These are phyloP conservation scores for Buceros bicornis DNA, from an alignment of 2,797 vertebrate species.

Conservation along the genomic window DNA sequence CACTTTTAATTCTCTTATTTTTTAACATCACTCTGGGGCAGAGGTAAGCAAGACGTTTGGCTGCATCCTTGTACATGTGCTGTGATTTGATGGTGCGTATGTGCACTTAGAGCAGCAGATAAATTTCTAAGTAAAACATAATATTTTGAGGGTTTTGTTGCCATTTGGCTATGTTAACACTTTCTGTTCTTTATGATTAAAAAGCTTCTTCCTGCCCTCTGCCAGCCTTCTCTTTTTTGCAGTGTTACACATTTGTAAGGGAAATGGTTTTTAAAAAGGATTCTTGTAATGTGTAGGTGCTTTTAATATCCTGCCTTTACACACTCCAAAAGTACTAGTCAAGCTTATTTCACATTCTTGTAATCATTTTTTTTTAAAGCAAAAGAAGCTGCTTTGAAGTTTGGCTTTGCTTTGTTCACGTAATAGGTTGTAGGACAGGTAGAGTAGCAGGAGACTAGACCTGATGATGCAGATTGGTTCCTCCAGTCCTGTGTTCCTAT, in stretches of 20 bases:
- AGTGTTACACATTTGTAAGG: not conserved
- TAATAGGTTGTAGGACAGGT: not conserved
- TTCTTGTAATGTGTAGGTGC: not conserved
- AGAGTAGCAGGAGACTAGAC: not conserved
- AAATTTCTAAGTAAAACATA: not conserved
- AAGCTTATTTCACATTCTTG: not conserved
- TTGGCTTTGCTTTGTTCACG: not conserved
- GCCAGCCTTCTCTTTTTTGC: not conserved
- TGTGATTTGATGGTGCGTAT: not conserved
- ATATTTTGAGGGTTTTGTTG: rapidly evolving
- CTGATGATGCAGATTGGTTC: not conserved
- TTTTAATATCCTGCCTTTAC: not conserved
- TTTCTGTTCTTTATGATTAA: not conserved
- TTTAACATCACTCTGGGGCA: not conserved
- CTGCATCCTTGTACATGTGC: not conserved
- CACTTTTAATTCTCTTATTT: not conserved
- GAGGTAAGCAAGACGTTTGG: not conserved
- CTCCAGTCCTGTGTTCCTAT: not conserved
- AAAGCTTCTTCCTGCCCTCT: not conserved
- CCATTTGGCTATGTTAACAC: not conserved
- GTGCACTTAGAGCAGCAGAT: not conserved
- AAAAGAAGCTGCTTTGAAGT: not conserved
- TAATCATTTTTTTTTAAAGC: not conserved
- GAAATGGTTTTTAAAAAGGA: not conserved
- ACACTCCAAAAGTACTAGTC: not conserved